Conservation (phyloP, 2,888 invertebrate genomes). For the Orchesella flavescens region DNA sequence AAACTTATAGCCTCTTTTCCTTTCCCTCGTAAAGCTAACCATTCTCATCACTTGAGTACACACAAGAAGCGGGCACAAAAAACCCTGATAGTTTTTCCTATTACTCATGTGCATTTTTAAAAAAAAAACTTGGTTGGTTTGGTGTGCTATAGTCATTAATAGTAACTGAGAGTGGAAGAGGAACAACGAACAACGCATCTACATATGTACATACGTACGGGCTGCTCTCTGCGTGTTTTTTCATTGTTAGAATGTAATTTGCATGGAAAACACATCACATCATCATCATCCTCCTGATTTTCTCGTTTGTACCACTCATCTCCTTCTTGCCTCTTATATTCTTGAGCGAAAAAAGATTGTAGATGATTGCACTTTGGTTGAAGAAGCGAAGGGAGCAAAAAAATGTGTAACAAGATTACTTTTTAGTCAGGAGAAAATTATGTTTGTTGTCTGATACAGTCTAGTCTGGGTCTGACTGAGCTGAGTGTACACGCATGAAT, state of each 20-base stretch:
- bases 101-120: background rate
- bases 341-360: background rate
- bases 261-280: constrained; percentile 54
- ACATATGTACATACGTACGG: too few species aligned
- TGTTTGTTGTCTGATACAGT: constrained; percentile 22
- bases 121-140: background rate
- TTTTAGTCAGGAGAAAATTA: constrained; percentile 49
- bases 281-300: background rate
- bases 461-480: constrained; percentile 15
- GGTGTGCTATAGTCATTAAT: constrained; percentile 37
- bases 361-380: constrained; percentile 44
- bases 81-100: background rate
- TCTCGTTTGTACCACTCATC: background rate
- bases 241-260: constrained; percentile 50
- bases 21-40: background rate
- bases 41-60: background rate
- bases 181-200: constrained; percentile 3
- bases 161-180: background rate
- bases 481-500: constrained; percentile 9
- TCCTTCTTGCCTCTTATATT: too few species aligned
- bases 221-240: background rate
- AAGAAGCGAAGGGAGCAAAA: constrained; percentile 19
- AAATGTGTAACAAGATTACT: constrained; percentile 44
- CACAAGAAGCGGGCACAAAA: constrained; percentile 7
- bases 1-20: background rate